Base-by-base conservation (phyloP, 2,888 invertebrate genomes). In the Brachypterus glaber region DNA sequence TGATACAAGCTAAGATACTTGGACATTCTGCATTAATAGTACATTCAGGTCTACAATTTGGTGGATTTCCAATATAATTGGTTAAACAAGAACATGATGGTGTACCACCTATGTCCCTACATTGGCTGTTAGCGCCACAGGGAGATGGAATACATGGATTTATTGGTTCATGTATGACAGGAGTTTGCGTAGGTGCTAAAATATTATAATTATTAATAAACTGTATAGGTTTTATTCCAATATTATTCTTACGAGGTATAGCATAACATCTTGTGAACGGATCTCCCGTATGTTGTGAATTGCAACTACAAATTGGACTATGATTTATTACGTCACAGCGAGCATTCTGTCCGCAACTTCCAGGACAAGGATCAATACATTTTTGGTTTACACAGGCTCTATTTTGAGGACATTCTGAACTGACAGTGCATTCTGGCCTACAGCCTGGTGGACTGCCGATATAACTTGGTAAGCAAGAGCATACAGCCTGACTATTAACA, bases 341-440 rank as follows among this genome's bases (percentile, higher is more conserved):
- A 16, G 87, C 82, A 55, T 79, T 79, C 33, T 76, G 66, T 35
- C 88, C 88, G 55, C 88, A 88, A 15, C 82, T 81, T 41, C 85
- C 86, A 45, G 81, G 78, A 56, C 87, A 87, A 35, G 87, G 87
- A 62, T 89, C 84, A 17, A 72, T 72, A 54, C 89, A 89, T 63
- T 82, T 86, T 61, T 82, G 82, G 55, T 82, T 84, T 47, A 83
- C 76, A 56, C 89, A 89, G 5, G 87, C 85, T 57, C 77, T 78
- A 53, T 80, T 79, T 47, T 79, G 79, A 17, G 80, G 74, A 62
- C 88, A 89, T 58, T 89, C 87, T 3, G 82, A 74, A 54, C 85
- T 87, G 1, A 84, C 79, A 4, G 83, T 75, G 61, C 90, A 90
- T 64, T 88, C 88, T 2, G 87, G 87, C 44, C 80, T 75, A 58